Evolutionary conservation across 2,113 vertebrate species (phyloP).

Genomic region (Poecile atricapillus): DNA sequence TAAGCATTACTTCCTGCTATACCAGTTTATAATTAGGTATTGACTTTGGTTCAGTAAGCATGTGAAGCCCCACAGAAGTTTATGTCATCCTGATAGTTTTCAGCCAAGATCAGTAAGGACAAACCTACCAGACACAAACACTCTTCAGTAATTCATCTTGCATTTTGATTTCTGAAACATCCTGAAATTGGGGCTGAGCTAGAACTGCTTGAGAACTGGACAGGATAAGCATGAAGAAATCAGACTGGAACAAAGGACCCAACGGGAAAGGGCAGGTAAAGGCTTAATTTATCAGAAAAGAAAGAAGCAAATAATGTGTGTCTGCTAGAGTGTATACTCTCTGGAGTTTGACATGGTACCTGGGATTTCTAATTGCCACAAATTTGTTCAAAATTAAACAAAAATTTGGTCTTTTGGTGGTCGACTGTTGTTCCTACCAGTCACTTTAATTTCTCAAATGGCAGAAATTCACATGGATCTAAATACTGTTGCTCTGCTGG

Average conservation of each 20-base stretch:
- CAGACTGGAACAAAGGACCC: background rate
- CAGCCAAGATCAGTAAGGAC: background rate
- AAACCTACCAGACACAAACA: background rate
- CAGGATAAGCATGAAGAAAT: background rate
- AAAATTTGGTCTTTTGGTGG: background rate
- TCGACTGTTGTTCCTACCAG: background rate
- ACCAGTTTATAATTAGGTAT: background rate
- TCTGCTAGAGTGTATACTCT: background rate
- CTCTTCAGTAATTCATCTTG: background rate
- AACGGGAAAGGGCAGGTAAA: background rate
- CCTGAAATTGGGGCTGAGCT: background rate
- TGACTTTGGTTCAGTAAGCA: background rate
- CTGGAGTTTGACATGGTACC: background rate
- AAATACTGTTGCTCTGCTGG: background rate
- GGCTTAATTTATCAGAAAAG: background rate
- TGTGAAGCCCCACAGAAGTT: background rate
- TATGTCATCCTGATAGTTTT: background rate
- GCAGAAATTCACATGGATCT: background rate
- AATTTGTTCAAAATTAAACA: background rate
- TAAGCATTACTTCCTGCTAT: background rate
- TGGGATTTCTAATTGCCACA: background rate
- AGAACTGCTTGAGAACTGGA: background rate
- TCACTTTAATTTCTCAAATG: background rate
- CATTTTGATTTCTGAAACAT: background rate
- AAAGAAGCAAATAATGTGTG: background rate